Percentiles rank a stretch among this genome's conserved stretches.
These are phyloP conservation scores for Pterois miles DNA, from an alignment of 2,797 vertebrate species.

Conservation along the genomic window DNA sequence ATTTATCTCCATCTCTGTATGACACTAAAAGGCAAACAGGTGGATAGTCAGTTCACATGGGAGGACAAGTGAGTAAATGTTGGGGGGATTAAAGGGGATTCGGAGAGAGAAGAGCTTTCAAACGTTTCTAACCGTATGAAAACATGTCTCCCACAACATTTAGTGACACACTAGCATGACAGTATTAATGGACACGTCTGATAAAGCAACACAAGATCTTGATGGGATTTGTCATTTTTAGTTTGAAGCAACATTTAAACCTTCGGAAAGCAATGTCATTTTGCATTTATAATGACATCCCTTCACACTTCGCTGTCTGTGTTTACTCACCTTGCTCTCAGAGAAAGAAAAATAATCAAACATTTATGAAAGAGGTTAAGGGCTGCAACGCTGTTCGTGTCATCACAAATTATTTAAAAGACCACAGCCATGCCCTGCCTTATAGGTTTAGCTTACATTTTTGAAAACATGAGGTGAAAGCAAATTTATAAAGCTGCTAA, in stretches of 20 bases:
- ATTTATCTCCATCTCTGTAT: slow-evolving; percentile 60
- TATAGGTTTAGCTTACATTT: neutral
- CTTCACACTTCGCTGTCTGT: neutral
- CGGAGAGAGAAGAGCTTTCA: neutral
- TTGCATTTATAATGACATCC: slow-evolving; percentile 26
- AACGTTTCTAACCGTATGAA: neutral
- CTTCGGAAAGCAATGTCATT: slow-evolving; percentile 5
- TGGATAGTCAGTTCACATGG: slow-evolving; percentile 33
- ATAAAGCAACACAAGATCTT: neutral
- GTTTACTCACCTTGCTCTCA: slow-evolving; percentile 12
- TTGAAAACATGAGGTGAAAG: neutral
- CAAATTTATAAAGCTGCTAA: neutral
- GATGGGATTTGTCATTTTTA: neutral
- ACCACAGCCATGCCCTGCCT: neutral
- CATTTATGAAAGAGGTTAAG: slow-evolving; percentile 38
- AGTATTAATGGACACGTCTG: neutral
- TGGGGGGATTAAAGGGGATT: neutral
- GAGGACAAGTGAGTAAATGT: slow-evolving; percentile 1
- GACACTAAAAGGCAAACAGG: slow-evolving; percentile 55
- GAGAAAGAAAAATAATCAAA: slow-evolving; percentile 29
- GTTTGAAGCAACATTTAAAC: slow-evolving; percentile 25
- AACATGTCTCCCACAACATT: neutral
- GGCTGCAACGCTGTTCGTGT: neutral
- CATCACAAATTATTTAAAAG: slow-evolving; percentile 46
- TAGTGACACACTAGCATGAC: neutral